Conservation (phyloP, 2,797 vertebrate species). For the Sphenopsis melanotis region DNA sequence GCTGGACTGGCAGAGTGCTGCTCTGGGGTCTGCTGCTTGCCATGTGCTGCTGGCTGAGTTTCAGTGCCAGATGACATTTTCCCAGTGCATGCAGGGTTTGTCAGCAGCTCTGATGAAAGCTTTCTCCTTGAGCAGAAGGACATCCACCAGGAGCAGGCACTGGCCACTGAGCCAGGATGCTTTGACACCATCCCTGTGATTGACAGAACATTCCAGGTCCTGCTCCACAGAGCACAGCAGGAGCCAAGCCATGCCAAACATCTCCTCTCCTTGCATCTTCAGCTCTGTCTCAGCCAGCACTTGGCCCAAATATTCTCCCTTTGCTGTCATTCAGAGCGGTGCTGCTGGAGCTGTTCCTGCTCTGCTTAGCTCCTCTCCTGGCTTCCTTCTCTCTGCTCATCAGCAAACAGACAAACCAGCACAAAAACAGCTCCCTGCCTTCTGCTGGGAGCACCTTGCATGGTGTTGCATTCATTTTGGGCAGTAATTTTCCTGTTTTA, state of each 20-base stretch:
- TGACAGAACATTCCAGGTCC: background rate
- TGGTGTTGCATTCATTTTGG: background rate
- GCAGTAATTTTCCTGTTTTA: background rate
- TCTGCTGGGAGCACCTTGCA: background rate
- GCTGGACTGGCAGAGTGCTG: background rate
- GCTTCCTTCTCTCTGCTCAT: background rate
- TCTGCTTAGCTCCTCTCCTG: background rate
- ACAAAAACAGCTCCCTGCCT: background rate
- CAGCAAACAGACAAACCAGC: background rate
- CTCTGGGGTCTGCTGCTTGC: background rate
- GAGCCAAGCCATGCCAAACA: background rate
- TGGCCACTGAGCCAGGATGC: background rate
- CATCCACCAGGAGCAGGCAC: background rate
- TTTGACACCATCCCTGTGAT: background rate
- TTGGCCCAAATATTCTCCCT: background rate
- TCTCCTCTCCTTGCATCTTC: background rate
- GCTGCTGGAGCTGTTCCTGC: background rate
- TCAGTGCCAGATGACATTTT: constrained; percentile 30
- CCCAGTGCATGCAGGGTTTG: background rate
- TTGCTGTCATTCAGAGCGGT: background rate
- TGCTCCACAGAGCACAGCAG: background rate
- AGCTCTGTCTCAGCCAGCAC: background rate
- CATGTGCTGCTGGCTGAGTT: background rate
- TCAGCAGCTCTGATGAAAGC: background rate
- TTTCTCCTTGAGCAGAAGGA: constrained; percentile 31